Conservation (phyloP, 2,888 invertebrate species). For the Drosophila bunnanda region DNA sequence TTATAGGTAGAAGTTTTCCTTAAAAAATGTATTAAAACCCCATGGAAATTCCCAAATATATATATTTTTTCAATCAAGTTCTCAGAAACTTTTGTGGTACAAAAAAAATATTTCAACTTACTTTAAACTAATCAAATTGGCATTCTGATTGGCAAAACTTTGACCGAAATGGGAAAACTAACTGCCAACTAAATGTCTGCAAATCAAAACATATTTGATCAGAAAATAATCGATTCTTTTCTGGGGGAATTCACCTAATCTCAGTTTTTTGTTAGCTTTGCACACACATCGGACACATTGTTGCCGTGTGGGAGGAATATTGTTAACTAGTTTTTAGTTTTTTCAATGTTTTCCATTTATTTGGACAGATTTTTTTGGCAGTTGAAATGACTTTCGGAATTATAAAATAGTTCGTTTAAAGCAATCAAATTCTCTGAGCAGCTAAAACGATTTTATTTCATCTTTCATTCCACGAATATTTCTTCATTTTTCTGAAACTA, state of each 20-base stretch:
- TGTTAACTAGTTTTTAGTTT: constrained; percentile 8
- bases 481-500: constrained; percentile 8
- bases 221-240: constrained; percentile 13
- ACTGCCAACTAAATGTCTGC: constrained; percentile 33
- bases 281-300: constrained; percentile 36
- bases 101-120: constrained; percentile 34
- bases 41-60: not conserved
- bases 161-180: constrained; percentile 2
- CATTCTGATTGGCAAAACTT: constrained; percentile 45
- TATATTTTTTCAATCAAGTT: constrained; percentile 23
- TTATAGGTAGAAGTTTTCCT: not conserved
- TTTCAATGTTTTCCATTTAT: constrained; percentile 22
- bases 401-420: constrained; percentile 23
- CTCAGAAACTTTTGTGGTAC: constrained; percentile 48
- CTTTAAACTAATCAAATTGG: constrained; percentile 68
- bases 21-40: constrained; percentile 10
- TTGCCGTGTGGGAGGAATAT: constrained; percentile 25
- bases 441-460: constrained; percentile 6
- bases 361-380: constrained; percentile 19
- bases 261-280: constrained; percentile 28
- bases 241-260: constrained; percentile 24
- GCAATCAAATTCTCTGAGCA: constrained; percentile 16
- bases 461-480: constrained; percentile 7
- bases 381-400: constrained; percentile 24
- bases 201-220: constrained; percentile 58